phyloP scores from a whole-genome alignment of 2,113 vertebrate genomes.

The Nansenia antarctica region DNA sequence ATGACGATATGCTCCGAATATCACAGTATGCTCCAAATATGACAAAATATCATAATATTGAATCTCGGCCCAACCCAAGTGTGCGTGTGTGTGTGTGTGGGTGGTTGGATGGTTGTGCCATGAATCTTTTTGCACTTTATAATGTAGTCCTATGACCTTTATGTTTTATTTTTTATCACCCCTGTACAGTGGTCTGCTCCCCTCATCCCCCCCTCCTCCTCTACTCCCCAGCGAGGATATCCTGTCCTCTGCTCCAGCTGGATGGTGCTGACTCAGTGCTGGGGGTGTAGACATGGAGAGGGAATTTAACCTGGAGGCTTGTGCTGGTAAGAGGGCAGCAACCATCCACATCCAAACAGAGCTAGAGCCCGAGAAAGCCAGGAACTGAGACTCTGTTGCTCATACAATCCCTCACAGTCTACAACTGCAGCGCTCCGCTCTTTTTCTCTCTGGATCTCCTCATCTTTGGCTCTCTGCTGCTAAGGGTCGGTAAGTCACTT shows the following conservation, averaged over 20 bases:
- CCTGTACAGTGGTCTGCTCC: background rate
- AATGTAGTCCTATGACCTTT: too few species aligned
- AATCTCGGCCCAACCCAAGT: too few species aligned
- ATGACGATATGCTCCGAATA: too few species aligned
- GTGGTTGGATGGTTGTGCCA: too few species aligned
- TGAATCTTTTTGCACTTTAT: too few species aligned
- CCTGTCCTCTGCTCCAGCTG: constrained; percentile 3
- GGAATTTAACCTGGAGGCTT: background rate
- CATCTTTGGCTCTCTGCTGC: background rate
- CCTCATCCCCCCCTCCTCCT: background rate
- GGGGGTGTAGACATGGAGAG: background rate
- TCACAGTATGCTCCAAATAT: too few species aligned
- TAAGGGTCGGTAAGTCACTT: background rate
- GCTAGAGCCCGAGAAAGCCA: background rate
- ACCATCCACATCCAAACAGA: background rate
- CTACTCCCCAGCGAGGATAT: background rate
- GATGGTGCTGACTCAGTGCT: background rate
- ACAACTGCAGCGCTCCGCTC: background rate
- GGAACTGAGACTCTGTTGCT: background rate
- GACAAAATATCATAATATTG: too few species aligned
- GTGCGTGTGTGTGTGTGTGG: too few species aligned
- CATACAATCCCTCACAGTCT: background rate
- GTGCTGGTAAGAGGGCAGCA: background rate
- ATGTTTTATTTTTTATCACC: background rate
- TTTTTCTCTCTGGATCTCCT: background rate